Conservation (phyloP, 2,888 invertebrate genomes). For the Ernsta delagoae region DNA sequence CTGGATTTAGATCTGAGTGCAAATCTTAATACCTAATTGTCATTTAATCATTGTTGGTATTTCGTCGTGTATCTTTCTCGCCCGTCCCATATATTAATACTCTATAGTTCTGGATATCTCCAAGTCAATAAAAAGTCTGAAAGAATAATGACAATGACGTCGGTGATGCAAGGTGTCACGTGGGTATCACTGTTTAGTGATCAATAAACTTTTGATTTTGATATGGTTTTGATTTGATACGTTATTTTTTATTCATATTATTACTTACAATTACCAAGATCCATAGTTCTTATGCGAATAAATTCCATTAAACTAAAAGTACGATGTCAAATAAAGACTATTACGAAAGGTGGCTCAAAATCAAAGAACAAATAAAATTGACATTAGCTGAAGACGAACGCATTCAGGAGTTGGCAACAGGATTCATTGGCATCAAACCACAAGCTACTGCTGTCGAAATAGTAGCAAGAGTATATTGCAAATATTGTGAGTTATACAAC, state of each 20-base stretch:
- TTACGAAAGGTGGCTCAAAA: slow-evolving; percentile 67
- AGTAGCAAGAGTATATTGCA: slow-evolving; percentile 78
- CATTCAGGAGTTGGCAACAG: slow-evolving; percentile 63
- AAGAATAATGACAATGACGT: neutral
- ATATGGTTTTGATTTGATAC: neutral
- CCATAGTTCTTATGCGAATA: too few relatives aligned
- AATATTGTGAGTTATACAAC: slow-evolving; percentile 82
- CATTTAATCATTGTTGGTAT: too few relatives aligned
- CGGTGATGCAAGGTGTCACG: too few relatives aligned
- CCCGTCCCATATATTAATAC: too few relatives aligned
- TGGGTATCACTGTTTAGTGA: neutral
- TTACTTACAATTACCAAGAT: too few relatives aligned
- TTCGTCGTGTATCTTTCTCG: too few relatives aligned
- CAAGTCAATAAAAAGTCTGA: neutral
- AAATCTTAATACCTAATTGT: too few relatives aligned
- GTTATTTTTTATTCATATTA: too few relatives aligned
- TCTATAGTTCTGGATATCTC: too few relatives aligned
- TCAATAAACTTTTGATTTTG: neutral
- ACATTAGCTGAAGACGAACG: slow-evolving; percentile 62
- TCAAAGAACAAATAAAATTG: slow-evolving; percentile 60
- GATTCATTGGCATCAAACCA: slow-evolving; percentile 67
- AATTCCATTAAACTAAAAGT: neutral
- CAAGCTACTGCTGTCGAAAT: slow-evolving; percentile 77
- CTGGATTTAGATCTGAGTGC: too few relatives aligned
- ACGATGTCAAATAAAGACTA: slow-evolving; percentile 70